Percentiles rank a stretch among this genome's conserved stretches.
phyloP scores from a whole-genome alignment of 1,140 invertebrate species.

The Nomia melanderi region DNA sequence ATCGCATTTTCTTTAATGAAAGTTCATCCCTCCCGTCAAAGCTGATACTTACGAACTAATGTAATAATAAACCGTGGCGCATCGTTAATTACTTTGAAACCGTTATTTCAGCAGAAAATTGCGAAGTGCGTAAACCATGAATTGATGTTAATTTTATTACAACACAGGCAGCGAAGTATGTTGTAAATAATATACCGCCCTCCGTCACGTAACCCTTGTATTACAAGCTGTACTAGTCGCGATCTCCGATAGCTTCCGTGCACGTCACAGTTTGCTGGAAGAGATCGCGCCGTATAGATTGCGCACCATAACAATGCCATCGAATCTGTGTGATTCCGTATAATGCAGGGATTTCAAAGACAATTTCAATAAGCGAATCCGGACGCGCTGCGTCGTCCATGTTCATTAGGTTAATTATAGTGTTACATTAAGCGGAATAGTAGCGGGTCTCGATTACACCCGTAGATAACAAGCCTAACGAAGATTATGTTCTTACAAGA shows the following conservation, averaged over 20 bases:
- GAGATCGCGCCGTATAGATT: background rate
- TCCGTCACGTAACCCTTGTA: background rate
- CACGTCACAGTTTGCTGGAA: background rate
- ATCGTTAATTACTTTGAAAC: background rate
- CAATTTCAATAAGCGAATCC: constrained; percentile 30
- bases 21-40: too few relatives aligned
- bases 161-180: background rate
- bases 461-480: background rate
- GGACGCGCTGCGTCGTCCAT: background rate
- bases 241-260: background rate
- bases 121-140: background rate
- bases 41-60: too few relatives aligned
- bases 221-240: background rate
- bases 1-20: too few relatives aligned
- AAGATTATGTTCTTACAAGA: background rate
- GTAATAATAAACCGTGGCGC: too few relatives aligned
- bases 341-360: constrained; percentile 5
- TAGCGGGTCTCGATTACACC: background rate
- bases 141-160: background rate
- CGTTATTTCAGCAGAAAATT: background rate
- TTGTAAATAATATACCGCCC: background rate
- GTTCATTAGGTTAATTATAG: constrained; percentile 10
- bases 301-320: background rate
- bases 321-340: background rate
- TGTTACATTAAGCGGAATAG: background rate